phyloP scores from a whole-genome alignment of 2,113 vertebrate species.

The Scartelaos histophorus region DNA sequence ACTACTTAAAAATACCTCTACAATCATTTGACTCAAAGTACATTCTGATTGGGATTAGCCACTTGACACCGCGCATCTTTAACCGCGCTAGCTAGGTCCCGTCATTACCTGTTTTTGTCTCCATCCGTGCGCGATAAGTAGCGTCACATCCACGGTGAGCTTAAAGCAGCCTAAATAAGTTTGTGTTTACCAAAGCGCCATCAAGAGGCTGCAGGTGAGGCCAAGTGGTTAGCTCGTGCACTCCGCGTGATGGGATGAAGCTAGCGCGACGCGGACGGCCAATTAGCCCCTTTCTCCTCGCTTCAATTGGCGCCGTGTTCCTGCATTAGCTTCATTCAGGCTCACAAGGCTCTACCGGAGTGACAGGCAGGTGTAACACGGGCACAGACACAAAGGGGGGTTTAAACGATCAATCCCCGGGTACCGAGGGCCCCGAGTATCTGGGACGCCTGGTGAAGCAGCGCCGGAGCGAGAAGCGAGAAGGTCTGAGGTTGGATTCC shows the following conservation, averaged over 20 bases:
- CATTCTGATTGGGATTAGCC: constrained; percentile 41
- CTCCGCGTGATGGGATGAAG: constrained; percentile 43
- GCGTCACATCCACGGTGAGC: constrained; percentile 2
- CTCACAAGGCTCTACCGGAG: background rate
- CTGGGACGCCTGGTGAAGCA: background rate
- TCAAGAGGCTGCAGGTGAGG: constrained; percentile 64
- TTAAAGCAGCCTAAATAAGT: constrained; percentile 51
- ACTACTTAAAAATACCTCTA: background rate
- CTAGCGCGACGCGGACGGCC: constrained; percentile 42
- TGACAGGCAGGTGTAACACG: constrained; percentile 1
- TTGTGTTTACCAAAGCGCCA: constrained; percentile 52
- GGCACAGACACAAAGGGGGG: background rate
- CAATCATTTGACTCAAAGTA: constrained; percentile 49
- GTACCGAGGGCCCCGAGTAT: background rate
- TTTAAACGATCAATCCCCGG: background rate
- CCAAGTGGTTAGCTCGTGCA: constrained; percentile 47
- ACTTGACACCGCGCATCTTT: constrained; percentile 6
- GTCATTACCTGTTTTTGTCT: constrained; percentile 10
- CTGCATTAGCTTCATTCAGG: constrained; percentile 15
- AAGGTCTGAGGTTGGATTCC: too few relatives aligned
- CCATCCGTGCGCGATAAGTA: background rate
- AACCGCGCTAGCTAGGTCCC: background rate
- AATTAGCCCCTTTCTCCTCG: background rate
- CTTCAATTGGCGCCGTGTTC: constrained; percentile 18
- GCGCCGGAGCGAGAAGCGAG: background rate